Conservation (phyloP, 2,888 invertebrate species). For the Caenorhabditis sp. region DNA sequence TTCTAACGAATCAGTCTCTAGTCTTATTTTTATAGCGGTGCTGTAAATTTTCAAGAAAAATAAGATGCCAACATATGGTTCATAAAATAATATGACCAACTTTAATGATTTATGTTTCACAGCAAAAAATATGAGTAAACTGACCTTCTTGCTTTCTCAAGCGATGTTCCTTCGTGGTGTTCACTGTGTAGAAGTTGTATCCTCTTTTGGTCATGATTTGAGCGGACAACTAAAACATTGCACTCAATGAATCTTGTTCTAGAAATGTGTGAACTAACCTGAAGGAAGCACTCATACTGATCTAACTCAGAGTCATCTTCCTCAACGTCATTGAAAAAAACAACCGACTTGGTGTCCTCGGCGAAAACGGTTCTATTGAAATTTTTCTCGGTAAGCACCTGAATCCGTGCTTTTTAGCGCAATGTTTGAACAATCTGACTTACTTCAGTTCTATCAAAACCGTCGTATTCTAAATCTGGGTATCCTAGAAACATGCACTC, state of each 20-base stretch:
- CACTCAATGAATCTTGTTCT: not conserved
- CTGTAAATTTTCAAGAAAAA: too few species aligned
- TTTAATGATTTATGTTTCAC: not conserved
- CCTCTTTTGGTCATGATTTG: conserved; percentile 79
- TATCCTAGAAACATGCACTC: conserved; percentile 79
- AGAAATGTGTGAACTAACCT: conserved; percentile 64
- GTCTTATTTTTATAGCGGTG: too few species aligned
- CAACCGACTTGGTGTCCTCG: conserved; percentile 78
- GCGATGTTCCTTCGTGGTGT: conserved; percentile 78
- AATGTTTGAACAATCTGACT: not conserved
- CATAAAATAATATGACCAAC: too few species aligned
- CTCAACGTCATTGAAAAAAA: conserved; percentile 79
- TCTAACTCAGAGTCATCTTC: conserved; percentile 78
- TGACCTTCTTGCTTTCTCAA: conserved; percentile 78
- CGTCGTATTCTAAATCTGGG: conserved; percentile 79
- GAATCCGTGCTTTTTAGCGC: not conserved
- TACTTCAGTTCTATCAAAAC: conserved; percentile 77
- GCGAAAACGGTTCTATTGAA: conserved; percentile 79
- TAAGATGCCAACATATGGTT: too few species aligned
- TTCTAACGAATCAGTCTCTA: too few species aligned
- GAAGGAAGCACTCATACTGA: conserved; percentile 79
- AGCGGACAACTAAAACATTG: conserved; percentile 75
- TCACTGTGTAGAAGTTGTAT: conserved; percentile 79
- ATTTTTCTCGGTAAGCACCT: conserved; percentile 78
- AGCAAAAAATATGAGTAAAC: not conserved